A percentile compares a stretch with the other conserved stretches of the same genome.
Evolutionary conservation across 1,140 invertebrate species (phyloP).

Genomic region (Caenorhabditis remanei): DNA sequence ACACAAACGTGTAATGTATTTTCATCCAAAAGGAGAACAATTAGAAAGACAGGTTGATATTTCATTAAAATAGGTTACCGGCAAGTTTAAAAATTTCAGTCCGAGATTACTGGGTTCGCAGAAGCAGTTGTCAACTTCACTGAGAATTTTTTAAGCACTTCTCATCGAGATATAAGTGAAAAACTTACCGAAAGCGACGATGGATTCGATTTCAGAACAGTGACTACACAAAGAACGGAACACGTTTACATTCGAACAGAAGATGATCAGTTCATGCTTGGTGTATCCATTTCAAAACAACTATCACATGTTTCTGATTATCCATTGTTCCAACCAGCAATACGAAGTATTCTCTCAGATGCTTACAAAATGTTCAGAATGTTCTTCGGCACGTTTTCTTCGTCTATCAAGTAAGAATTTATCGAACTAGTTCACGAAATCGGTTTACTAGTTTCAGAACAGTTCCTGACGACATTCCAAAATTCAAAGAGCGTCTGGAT

Average conservation of each 20-base stretch:
- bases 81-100: constrained; percentile 48
- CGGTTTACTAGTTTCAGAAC: constrained; percentile 1
- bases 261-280: constrained; percentile 65
- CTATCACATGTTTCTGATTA: constrained; percentile 60
- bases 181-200: constrained; percentile 7
- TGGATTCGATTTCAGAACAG: constrained; percentile 62
- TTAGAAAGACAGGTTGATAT: constrained; percentile 63
- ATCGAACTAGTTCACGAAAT: neutral
- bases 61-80: neutral
- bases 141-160: constrained; percentile 61
- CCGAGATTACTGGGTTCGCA: constrained; percentile 67
- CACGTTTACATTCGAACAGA: constrained; percentile 66
- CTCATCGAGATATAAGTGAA: neutral
- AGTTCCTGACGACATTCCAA: constrained; percentile 39
- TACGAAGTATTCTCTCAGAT: constrained; percentile 60
- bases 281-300: constrained; percentile 59
- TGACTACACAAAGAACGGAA: constrained; percentile 62
- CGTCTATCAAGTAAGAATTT: constrained; percentile 58
- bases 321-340: constrained; percentile 59
- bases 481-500: constrained; percentile 65
- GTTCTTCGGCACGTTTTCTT: constrained; percentile 67
- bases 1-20: constrained; percentile 67
- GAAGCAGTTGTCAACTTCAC: constrained; percentile 69
- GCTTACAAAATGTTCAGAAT: constrained; percentile 67
- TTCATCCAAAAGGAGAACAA: constrained; percentile 62